Evolutionary conservation across 1,140 invertebrate species (phyloP).

Genomic region (Micrasema minimum): DNA sequence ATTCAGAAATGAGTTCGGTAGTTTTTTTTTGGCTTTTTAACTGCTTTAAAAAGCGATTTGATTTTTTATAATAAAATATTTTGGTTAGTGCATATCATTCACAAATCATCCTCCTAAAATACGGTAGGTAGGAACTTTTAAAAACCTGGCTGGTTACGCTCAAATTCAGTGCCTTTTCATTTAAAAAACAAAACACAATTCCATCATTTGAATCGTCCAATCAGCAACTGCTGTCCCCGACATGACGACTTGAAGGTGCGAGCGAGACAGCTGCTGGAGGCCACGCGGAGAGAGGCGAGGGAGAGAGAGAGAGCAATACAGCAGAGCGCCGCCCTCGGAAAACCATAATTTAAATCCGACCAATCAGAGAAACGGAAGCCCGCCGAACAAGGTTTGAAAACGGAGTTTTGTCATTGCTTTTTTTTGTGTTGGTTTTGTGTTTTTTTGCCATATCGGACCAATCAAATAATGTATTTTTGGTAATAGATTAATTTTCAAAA

Average conservation of each 20-base stretch:
- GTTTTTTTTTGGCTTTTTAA: too few relatives aligned
- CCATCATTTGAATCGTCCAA: constrained; percentile 45
- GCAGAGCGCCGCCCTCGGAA: constrained; percentile 12
- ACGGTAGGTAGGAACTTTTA: constrained; percentile 1
- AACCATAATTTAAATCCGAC: constrained; percentile 29
- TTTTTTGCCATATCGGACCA: neutral
- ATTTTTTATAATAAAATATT: too few relatives aligned
- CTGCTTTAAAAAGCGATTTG: too few relatives aligned
- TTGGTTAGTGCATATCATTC: neutral
- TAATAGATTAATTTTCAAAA: too few relatives aligned
- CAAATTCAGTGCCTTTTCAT: neutral
- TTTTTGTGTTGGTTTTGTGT: constrained; percentile 13
- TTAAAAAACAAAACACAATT: constrained; percentile 25
- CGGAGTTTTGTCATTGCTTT: constrained; percentile 21
- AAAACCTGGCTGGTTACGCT: neutral
- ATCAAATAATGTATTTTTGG: neutral
- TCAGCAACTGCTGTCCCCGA: constrained; percentile 78
- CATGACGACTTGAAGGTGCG: constrained; percentile 90
- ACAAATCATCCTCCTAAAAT: neutral
- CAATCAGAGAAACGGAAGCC: constrained; percentile 43
- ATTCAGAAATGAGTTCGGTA: too few relatives aligned
- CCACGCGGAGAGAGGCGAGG: constrained; percentile 80
- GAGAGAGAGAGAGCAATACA: constrained; percentile 67
- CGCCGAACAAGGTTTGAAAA: constrained; percentile 49
- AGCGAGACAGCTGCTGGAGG: constrained; percentile 89